Percentiles rank a stretch among this genome's conserved stretches.
Conservation (phyloP, 2,888 invertebrate genomes). For the Cosmopolites sordidus region DNA sequence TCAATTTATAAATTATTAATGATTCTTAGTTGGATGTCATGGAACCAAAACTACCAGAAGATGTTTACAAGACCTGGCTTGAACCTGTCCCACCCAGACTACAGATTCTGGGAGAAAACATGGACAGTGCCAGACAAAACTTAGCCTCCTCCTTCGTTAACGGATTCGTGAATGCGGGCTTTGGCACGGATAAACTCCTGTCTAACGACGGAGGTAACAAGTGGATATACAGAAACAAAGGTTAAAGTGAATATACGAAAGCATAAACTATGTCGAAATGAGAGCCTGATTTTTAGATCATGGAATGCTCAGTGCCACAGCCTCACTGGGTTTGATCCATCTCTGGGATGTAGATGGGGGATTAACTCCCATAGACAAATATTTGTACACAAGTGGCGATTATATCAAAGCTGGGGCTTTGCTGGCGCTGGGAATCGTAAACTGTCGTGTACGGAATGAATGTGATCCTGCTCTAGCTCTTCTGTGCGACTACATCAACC, state of each 20-base stretch:
- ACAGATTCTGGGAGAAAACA: slow-evolving; percentile 63
- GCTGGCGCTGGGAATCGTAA: slow-evolving; percentile 94
- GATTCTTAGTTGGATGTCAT: slow-evolving; percentile 95
- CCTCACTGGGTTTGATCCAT: slow-evolving; percentile 90
- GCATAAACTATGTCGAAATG: too few species aligned
- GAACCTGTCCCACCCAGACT: slow-evolving; percentile 69
- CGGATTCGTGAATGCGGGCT: slow-evolving; percentile 97
- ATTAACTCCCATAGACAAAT: slow-evolving; percentile 96
- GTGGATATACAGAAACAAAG: slow-evolving; percentile 31
- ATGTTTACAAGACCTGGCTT: slow-evolving; percentile 96
- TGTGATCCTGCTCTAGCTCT: slow-evolving; percentile 97
- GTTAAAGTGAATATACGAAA: too few species aligned
- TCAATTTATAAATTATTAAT: too few species aligned
- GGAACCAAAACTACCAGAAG: slow-evolving; percentile 98
- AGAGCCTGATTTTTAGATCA: too few species aligned
- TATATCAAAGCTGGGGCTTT: slow-evolving; percentile 95
- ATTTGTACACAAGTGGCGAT: slow-evolving; percentile 50
- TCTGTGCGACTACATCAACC: slow-evolving; percentile 88
- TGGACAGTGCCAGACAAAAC: slow-evolving; percentile 95
- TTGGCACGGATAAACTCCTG: slow-evolving; percentile 91
- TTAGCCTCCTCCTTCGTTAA: slow-evolving; percentile 97
- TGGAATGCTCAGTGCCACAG: slow-evolving; percentile 95
- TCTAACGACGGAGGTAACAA: slow-evolving; percentile 67
- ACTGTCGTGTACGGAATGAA: slow-evolving; percentile 96
- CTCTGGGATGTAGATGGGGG: slow-evolving; percentile 99